Evolutionary conservation across 2,113 vertebrate species (phyloP).

Genomic region (Etheostoma cragini): DNA sequence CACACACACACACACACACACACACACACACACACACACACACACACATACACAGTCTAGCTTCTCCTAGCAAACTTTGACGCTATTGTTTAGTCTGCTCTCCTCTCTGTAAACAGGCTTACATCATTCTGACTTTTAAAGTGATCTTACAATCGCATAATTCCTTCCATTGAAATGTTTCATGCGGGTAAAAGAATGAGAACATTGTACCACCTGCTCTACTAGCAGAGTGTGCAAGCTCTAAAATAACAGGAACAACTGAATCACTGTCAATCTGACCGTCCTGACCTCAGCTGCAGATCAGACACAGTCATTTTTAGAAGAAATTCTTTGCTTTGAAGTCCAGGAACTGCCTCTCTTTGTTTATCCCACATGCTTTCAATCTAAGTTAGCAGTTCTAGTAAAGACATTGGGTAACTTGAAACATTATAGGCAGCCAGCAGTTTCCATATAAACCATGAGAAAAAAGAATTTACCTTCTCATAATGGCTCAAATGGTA

Average conservation of each 20-base stretch:
- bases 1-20: not conserved
- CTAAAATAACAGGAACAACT: constrained; percentile 58
- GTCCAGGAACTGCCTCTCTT: constrained; percentile 58
- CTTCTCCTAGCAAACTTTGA: constrained; percentile 37
- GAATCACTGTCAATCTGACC: constrained; percentile 60
- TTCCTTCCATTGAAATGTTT: constrained; percentile 29
- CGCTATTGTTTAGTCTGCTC: constrained; percentile 54
- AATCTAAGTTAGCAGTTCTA: constrained; percentile 34
- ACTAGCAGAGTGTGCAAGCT: not conserved
- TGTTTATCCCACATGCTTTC: constrained; percentile 61
- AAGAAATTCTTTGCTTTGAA: constrained; percentile 72
- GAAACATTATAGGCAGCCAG: constrained; percentile 19
- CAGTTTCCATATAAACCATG: constrained; percentile 24
- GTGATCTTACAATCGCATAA: constrained; percentile 8
- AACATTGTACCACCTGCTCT: constrained; percentile 24
- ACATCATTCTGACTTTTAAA: constrained; percentile 23
- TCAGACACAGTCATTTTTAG: constrained; percentile 61
- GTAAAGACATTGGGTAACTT: constrained; percentile 34
- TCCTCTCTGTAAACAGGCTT: constrained; percentile 29
- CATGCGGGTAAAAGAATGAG: constrained; percentile 4
- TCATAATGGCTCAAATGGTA: constrained; percentile 20
- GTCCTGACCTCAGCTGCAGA: constrained; percentile 67
- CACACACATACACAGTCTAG: constrained; percentile 3
- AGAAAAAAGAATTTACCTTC: constrained; percentile 23
- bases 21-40: not conserved